Evolutionary conservation across 2,113 vertebrate genomes (phyloP).

Genomic region (Anser cygnoides): DNA sequence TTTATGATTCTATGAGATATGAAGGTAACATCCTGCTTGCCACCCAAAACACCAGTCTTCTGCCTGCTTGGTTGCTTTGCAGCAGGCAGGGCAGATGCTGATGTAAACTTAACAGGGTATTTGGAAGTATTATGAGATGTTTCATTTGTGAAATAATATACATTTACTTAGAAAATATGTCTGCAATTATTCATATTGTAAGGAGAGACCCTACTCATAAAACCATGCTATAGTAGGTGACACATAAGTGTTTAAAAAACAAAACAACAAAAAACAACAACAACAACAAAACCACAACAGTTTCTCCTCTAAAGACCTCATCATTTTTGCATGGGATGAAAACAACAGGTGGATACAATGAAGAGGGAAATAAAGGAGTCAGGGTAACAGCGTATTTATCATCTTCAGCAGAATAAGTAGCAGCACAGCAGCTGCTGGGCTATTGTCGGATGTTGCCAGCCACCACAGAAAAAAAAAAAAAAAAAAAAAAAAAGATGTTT

Average conservation of each 20-base stretch:
- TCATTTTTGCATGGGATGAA: constrained; percentile 1
- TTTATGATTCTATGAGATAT: neutral
- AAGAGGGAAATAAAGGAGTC: constrained; percentile 25
- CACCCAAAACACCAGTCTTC: neutral
- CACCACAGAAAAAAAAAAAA: constrained; percentile 40
- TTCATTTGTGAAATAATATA: neutral
- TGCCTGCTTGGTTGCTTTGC: neutral
- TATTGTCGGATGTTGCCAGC: constrained; percentile 60
- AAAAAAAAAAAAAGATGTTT: constrained; percentile 20
- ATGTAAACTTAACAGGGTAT: neutral
- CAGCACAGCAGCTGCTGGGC: constrained; percentile 51
- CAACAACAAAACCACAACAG: neutral
- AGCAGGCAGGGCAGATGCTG: neutral
- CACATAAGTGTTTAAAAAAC: neutral
- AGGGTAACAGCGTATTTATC: constrained; percentile 5
- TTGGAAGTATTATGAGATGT: neutral
- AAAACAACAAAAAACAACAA: neutral
- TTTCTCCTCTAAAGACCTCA: neutral
- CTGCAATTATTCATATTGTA: neutral
- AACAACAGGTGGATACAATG: constrained; percentile 42
- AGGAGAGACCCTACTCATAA: neutral
- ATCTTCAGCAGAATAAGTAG: constrained; percentile 50
- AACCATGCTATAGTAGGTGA: neutral
- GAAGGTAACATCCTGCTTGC: neutral
- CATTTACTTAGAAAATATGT: neutral